phyloP scores from a whole-genome alignment of 1,140 invertebrate genomes.

The Pogonomyrmex barbatus region DNA sequence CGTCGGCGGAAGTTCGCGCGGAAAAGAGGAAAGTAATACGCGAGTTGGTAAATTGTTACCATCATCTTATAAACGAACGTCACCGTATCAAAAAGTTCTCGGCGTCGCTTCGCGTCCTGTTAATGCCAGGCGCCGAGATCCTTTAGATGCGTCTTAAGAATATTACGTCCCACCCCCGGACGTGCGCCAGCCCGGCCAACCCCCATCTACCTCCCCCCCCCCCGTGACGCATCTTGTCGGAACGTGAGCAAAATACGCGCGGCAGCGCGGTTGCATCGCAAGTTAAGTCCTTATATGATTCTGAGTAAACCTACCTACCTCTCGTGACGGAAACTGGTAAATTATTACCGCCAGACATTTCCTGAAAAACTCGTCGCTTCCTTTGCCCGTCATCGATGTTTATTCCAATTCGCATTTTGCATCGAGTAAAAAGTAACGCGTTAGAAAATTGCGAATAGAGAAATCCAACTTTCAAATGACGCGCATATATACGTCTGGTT shows the following conservation, averaged over 20 bases:
- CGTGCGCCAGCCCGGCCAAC: no score
- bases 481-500: not conserved
- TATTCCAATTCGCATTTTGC: not conserved
- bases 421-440: not conserved
- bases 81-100: constrained; percentile 33
- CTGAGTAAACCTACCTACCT: not conserved
- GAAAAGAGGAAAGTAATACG: not conserved
- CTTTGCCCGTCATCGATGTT: no score
- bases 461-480: not conserved
- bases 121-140: constrained; percentile 1
- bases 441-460: not conserved
- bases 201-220: not conserved
- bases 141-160: constrained; percentile 52
- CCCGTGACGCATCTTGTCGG: constrained; percentile 7
- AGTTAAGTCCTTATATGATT: constrained; percentile 55
- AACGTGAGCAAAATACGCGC: constrained; percentile 54
- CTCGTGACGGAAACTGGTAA: not conserved
- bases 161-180: constrained; percentile 3
- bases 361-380: not conserved
- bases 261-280: constrained; percentile 20
- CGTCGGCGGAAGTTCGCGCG: not conserved
- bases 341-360: constrained; percentile 19
- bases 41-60: constrained; percentile 38
- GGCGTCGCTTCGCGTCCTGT: not conserved
- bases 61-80: constrained; percentile 18